Evolutionary conservation across 1,140 invertebrate genomes (phyloP), one percentile per base, ranked within the genome.

Genomic region (Dufourea novaeangliae): DNA sequence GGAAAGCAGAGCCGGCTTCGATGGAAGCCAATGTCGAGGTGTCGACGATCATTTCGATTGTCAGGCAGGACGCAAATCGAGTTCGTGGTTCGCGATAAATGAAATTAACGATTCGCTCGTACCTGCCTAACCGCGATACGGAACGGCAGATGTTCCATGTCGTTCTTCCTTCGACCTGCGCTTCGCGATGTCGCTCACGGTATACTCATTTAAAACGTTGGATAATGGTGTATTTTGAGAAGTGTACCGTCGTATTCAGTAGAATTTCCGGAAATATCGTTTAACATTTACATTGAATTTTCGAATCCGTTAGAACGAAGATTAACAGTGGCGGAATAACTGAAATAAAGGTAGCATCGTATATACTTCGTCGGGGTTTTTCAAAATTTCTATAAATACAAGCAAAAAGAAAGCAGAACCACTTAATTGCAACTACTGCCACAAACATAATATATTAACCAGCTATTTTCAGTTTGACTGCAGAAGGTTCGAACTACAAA

Each of bases 81-180:
- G 87, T 90, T 88, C 77, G 86, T 86, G 88, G 88, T 83, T 84
- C 87, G 85, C 80, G 86, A 82, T 73, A 86, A 87, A 89, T 82
- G 86, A 87, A 91, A 91, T 91, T 91, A 91, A 91, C 89, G 87
- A 88, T 89, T 90, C 85, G 84, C 86, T 82, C 79, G 80, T 84
- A 39, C 75, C 78, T 80, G 68, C 66, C 82, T 79, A 77, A 67
- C 72, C 77, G 39, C 68, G 63, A 75, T 79, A 75, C 54, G 27
- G 37, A 66, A n/a, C 50, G 41, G 54, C 77, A 76, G 77, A 80
- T 62, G 67, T 57, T 25, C n/a, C 78, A 64, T 56, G 46, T 77
- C 76, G 59, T 72, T 88, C 81, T 82, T 83, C 59, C 74, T 78
- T 39, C 62, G 29, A n/a, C 59, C 66, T 52, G 62, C 46, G 46